Evolutionary conservation across 2,113 vertebrate species (phyloP), one percentile per base, ranked within the genome.

Genomic region (Gadus macrocephalus): DNA sequence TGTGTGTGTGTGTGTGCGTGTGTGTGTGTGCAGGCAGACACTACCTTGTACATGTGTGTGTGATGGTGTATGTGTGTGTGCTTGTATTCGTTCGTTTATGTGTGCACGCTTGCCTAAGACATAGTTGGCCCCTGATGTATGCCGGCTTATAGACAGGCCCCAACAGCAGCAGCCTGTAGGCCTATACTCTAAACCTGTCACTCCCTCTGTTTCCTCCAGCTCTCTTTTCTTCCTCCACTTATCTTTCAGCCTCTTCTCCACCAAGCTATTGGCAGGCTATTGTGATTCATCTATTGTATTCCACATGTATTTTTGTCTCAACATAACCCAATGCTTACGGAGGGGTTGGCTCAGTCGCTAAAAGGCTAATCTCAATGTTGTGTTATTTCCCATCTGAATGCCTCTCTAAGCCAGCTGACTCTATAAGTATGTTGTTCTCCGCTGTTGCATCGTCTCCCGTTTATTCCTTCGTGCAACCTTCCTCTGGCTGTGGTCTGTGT

Each of bases 151-250:
- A 59, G 53, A 73, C 53, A 56, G 66, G 53, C 58, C 17, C 31
- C 11, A 62, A 78, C 74, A 77, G 27, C 66, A 56, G 66, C 12
- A 67, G 66, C 53, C 53, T 28, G 66, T 25, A 55, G 20, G 35
- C 35, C n/a, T 20, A 42, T 35, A 15, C 5, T 66, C n/a, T 62
- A 62, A 14, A 49, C 42, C 42, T 49, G 25, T 62, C n/a, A 15
- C 5, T 59, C 15, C 56, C 56, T 59, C 56, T 59, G 56, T 49
- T 49, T 49, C 8, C 42, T 49, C 12, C 12, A 49, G 9, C 42
- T 12, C 6, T 12, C 42, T 49, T 49, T 49, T 49, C 42, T 49
- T 49, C 42, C 42, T 49, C 42, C 42, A 49, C 42, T 49, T 49
- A 49, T 49, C 11, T 49, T 9, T 49, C 42, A 49, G 42, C 12